Conservation (phyloP, 2,113 vertebrate species). For the Gadus chalcogrammus region DNA sequence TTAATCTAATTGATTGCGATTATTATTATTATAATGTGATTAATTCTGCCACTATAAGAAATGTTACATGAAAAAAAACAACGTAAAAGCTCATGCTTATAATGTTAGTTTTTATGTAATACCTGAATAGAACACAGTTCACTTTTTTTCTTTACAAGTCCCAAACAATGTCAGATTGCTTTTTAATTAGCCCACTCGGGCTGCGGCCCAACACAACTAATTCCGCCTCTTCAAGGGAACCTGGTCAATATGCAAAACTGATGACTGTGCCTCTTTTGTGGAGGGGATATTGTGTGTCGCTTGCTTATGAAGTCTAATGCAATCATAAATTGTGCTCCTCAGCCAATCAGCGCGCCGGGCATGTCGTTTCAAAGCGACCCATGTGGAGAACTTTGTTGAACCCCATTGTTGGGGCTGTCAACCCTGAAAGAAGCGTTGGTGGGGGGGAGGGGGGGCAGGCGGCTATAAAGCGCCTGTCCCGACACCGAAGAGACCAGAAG, state of each 20-base stretch:
- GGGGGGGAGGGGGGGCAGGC: slow-evolving; percentile 43
- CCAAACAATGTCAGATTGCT: slow-evolving; percentile 84
- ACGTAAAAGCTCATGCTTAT: no score
- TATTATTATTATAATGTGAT: not conserved
- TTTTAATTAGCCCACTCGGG: slow-evolving; percentile 84
- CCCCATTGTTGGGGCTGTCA: slow-evolving; percentile 92
- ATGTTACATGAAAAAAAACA: no score
- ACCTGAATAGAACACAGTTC: slow-evolving; percentile 67
- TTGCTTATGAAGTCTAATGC: slow-evolving; percentile 97
- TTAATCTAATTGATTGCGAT: no score
- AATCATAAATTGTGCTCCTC: slow-evolving; percentile 90
- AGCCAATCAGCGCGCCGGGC: slow-evolving; percentile 83
- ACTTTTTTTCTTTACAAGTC: slow-evolving; percentile 81
- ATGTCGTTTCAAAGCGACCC: slow-evolving; percentile 82
- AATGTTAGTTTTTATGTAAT: not conserved
- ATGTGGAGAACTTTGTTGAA: slow-evolving; percentile 93
- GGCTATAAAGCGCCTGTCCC: slow-evolving; percentile 84
- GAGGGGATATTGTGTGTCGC: slow-evolving; percentile 78
- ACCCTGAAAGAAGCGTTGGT: slow-evolving; percentile 75
- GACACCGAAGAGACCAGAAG: slow-evolving; percentile 45
- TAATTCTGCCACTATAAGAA: not conserved
- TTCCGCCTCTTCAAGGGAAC: slow-evolving; percentile 62
- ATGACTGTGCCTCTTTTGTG: slow-evolving; percentile 86
- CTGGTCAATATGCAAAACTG: slow-evolving; percentile 88
- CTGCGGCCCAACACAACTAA: slow-evolving; percentile 53